Evolutionary conservation across 2,888 invertebrate genomes (phyloP).

Genomic region (Aphidius colemani): DNA sequence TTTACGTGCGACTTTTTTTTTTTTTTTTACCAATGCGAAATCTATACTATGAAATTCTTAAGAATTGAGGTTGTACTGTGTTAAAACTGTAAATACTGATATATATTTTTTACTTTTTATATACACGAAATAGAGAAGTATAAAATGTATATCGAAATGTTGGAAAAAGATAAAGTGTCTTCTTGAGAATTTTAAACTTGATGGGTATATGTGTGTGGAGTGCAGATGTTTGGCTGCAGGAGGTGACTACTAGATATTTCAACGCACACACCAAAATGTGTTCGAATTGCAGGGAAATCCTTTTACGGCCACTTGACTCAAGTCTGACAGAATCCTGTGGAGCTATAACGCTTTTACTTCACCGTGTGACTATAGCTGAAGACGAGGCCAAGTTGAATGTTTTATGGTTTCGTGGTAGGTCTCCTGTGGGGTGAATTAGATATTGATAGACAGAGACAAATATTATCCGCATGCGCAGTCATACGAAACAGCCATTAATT

Average conservation of each 20-base stretch:
- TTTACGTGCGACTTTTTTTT: background rate
- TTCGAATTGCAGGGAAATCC: conserved; percentile 29
- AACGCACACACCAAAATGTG: too few relatives aligned
- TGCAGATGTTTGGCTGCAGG: background rate
- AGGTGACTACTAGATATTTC: too few relatives aligned
- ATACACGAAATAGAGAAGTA: too few relatives aligned
- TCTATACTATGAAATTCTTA: too few relatives aligned
- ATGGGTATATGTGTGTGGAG: too few relatives aligned
- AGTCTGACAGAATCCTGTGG: conserved; percentile 7
- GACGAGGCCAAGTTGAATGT: conserved; percentile 14
- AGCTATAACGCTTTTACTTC: conserved; percentile 11
- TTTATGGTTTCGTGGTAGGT: conserved; percentile 13
- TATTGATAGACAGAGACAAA: conserved; percentile 5
- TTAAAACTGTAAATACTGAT: too few relatives aligned
- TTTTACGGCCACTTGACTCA: conserved; percentile 35
- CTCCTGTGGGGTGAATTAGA: conserved; percentile 10
- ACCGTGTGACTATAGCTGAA: background rate
- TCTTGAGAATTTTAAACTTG: too few relatives aligned
- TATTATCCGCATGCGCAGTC: background rate
- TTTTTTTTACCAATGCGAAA: background rate
- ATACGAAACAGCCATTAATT: conserved; percentile 13
- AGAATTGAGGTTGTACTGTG: too few relatives aligned
- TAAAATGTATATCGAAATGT: too few relatives aligned
- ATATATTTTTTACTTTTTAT: too few relatives aligned
- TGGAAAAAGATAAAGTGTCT: too few relatives aligned